Conservation (phyloP, 2,797 vertebrate species). For the Poeciliopsis paucimaculata region DNA sequence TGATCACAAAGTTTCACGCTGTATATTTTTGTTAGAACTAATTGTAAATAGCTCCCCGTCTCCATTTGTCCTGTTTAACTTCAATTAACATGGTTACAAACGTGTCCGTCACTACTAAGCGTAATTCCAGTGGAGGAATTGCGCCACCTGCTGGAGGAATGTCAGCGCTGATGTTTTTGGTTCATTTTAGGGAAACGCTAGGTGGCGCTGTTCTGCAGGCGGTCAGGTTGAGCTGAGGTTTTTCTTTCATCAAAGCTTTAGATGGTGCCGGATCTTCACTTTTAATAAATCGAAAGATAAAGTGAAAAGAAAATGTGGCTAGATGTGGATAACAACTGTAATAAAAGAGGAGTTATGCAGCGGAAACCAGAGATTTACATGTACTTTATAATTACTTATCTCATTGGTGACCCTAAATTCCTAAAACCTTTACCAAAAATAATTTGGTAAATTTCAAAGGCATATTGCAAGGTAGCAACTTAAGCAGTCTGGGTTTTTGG, state of each 20-base stretch:
- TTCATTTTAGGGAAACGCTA: neutral
- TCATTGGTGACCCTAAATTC: too few species aligned
- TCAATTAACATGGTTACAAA: neutral
- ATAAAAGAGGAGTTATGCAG: neutral
- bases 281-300: neutral
- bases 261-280: neutral
- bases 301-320: neutral
- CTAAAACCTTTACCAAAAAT: too few species aligned
- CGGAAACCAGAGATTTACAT: neutral
- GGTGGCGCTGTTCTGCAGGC: conserved; percentile 14
- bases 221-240: neutral
- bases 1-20: neutral
- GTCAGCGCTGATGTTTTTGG: neutral
- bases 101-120: neutral
- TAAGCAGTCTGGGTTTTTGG: neutral
- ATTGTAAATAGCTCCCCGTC: neutral
- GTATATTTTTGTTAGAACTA: neutral
- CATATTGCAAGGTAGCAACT: neutral
- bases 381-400: neutral
- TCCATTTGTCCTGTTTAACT: conserved; percentile 9
- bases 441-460: neutral
- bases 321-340: neutral
- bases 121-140: conserved; percentile 14
- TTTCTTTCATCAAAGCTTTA: neutral
- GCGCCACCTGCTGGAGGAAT: conserved; percentile 60